These are phyloP conservation scores for Achlya flavicornis DNA, from an alignment of 2,888 invertebrate genomes.

Conservation along the genomic window DNA sequence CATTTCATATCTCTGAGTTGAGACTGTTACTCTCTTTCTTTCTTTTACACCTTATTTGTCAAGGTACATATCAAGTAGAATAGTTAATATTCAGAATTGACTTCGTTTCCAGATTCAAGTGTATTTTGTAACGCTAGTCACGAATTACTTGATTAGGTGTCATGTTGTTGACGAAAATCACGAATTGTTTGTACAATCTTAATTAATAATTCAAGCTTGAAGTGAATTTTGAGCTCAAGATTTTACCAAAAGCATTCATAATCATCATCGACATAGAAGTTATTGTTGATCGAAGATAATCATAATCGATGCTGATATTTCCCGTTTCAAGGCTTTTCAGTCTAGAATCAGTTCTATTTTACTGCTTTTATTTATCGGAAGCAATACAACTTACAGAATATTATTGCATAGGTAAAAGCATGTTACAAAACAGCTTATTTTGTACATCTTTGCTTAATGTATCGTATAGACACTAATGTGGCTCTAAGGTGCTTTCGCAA, in stretches of 20 bases:
- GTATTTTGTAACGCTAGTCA: neutral
- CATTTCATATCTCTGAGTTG: no score
- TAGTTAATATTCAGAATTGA: neutral
- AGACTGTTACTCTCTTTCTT: no score
- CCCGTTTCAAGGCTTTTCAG: no score
- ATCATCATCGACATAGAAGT: no score
- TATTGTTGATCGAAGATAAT: no score
- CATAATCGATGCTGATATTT: no score
- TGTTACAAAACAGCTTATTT: conserved; percentile 1
- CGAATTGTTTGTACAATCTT: neutral
- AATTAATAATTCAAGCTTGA: neutral
- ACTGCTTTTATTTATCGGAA: no score
- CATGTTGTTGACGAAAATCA: neutral
- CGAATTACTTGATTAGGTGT: neutral
- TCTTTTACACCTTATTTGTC: no score
- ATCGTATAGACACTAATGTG: neutral
- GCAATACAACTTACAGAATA: neutral
- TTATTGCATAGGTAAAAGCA: neutral
- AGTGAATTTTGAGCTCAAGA: no score
- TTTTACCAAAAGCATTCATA: no score
- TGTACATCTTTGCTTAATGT: neutral
- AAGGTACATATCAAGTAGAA: no score
- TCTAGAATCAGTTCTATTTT: no score
- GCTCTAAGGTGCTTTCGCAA: neutral
- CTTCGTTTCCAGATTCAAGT: neutral